Evolutionary conservation across 2,797 vertebrate species (phyloP), one percentile per base, ranked within the genome.

Genomic region (Phylloscopus collybita): DNA sequence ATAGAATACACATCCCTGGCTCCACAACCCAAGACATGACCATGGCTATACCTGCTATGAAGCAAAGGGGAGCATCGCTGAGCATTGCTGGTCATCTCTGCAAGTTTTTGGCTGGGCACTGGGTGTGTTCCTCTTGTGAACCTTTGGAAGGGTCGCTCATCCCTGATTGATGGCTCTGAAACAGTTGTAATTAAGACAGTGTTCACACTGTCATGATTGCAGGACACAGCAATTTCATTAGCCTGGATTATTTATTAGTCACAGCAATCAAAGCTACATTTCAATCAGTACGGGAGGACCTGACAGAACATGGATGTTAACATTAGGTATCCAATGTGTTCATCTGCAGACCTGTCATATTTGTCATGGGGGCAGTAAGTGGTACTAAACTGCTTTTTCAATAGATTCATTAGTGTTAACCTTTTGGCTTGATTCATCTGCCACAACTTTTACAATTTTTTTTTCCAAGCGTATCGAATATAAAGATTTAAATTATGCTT

Each of bases 341-440:
- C 94, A 96, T 96, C 96, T 96, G 90, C 93, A 96, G 95, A 82
- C 64, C 82, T 95, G 82, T 95, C 95, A 47, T 66, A 78, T 92
- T 96, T 94, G 86, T 94, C 95, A 78, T 32, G 34, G 65, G 88
- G 42, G 80, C 82, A 89, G 93, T 85, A 96, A 97, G 90, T 84
- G 92, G 74, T 94, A 64, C 74, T 97, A 88, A 97, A 94, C 81
- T 93, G 82, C 71, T 95, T 94, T 93, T 96, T 96, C 90, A 93
- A 38, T 88, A 82, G 79, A 65, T 94, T 97, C 57, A 90, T 95
- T 93, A 96, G 81, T n/a, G 45, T 38, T 92, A 92, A 93, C 79
- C 79, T 94, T 93, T 83, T 44, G 82, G 76, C 78, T 60, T 93
- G 92, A 90, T 76, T 45, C 2, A 44, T 47, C 44, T 86, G 82